Evolutionary conservation across 1,140 invertebrate species (phyloP).

Genomic region (Hypsibius dujardini): DNA sequence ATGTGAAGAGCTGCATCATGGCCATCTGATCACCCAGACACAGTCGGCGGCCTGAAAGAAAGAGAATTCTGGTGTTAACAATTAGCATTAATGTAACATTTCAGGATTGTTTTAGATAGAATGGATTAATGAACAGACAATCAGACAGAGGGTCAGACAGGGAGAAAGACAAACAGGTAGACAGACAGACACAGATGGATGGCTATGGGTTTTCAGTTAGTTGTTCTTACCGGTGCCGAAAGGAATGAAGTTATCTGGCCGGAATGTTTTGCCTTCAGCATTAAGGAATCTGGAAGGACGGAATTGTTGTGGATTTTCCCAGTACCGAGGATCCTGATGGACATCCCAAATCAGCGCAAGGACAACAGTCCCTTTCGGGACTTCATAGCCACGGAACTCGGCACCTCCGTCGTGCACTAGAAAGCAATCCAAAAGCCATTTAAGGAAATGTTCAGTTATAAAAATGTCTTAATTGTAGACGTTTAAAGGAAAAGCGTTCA

Average conservation of each 20-base stretch:
- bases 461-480: neutral
- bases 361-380: slow-evolving; percentile 62
- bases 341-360: slow-evolving; percentile 66
- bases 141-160: too few species aligned
- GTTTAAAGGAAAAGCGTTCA: neutral
- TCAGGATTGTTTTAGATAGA: too few species aligned
- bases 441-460: neutral
- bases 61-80: neutral
- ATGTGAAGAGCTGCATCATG: slow-evolving; percentile 71
- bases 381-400: slow-evolving; percentile 52
- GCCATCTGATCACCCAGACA: slow-evolving; percentile 75
- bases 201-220: slow-evolving; percentile 7
- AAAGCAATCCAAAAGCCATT: neutral
- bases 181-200: neutral
- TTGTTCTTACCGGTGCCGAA: slow-evolving; percentile 51
- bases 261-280: slow-evolving; percentile 44
- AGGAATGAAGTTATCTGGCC: slow-evolving; percentile 72
- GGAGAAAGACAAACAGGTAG: too few species aligned
- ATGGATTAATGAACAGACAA: too few species aligned
- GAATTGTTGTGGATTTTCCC: slow-evolving; percentile 67
- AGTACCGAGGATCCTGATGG: slow-evolving; percentile 48
- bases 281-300: slow-evolving; percentile 60
- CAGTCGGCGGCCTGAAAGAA: slow-evolving; percentile 50
- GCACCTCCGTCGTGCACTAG: slow-evolving; percentile 40
- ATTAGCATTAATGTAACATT: too few species aligned